Evolutionary conservation across 2,113 vertebrate species (phyloP), one percentile per base, ranked within the genome.

Genomic region (Lycocorax pyrrhopterus): DNA sequence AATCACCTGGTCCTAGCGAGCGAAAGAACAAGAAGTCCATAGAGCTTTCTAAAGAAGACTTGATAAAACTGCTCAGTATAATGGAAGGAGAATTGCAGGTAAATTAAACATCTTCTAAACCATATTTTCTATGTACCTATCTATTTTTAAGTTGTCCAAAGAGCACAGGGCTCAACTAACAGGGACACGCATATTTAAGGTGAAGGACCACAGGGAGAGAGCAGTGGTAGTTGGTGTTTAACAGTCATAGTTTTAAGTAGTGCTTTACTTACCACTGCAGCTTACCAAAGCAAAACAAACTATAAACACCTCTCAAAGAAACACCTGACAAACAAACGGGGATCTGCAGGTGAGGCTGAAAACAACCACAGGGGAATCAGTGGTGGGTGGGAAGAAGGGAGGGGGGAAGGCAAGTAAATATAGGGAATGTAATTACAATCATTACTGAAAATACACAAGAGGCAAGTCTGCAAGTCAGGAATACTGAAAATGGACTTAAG

Each of bases 21-120:
- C 89, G 67, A 79, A 98, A 97, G 94, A 95, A 93, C 39, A 98
- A 98, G 96, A 97, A 97, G 55, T 93, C 97, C 55, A 96, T 98
- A 89, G 98, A 99, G 15, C 97, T 99, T 90, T 98, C 98, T 29
- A 98, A 98, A 96, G 98, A 98, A 67, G 98, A 99, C 33, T 98
- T 99, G 76, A 97, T 99, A 33, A 98, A 97, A 33, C 98, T 99
- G 59, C 98, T 99, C 89, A 98, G 99, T 46, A 96, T 99, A 96
- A 99, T 99, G 99, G 99, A 99, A 94, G 99, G 99, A 92, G 99
- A 99, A 83, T 92, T 99, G 27, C 99, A 99, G 99, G 99, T 99
- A 98, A 97, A 84, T 84, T 35, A 71, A 39, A 60, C 3, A n/a
- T 58, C 9, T 71, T 60, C 56, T 92, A 17, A 56, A 76, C 29